Percentiles rank a stretch among this genome's conserved stretches.
Evolutionary conservation across 2,888 invertebrate genomes (phyloP).

Genomic region (Drosophila nr. fundita): DNA sequence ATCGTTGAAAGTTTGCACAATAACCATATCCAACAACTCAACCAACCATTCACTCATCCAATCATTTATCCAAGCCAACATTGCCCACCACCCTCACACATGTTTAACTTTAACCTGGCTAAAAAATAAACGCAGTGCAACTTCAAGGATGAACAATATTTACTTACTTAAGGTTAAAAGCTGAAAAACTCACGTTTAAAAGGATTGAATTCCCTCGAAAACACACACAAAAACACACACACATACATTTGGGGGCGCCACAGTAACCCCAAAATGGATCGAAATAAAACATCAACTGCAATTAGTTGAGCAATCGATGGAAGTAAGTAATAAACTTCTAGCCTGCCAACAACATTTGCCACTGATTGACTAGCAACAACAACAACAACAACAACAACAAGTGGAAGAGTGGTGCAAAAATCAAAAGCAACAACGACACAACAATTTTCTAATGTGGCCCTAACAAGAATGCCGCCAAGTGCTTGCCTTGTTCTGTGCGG

Average conservation of each 20-base stretch:
- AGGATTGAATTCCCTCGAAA: background rate
- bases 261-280: conserved; percentile 26
- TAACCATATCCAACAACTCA: conserved; percentile 2
- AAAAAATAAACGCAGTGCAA: conserved; percentile 5
- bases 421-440: conserved; percentile 36
- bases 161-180: conserved; percentile 34
- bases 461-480: conserved; percentile 17
- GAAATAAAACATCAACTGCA: conserved; percentile 67
- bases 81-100: conserved; percentile 13
- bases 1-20: conserved; percentile 11
- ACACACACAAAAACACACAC: conserved; percentile 3
- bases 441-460: conserved; percentile 37
- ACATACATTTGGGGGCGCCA: background rate
- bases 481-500: conserved; percentile 1
- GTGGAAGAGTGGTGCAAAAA: conserved; percentile 36
- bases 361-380: conserved; percentile 50
- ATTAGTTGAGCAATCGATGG: conserved; percentile 67
- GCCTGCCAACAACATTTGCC: conserved; percentile 59
- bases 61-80: conserved; percentile 9
- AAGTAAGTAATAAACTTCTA: conserved; percentile 64
- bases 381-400: conserved; percentile 19
- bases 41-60: background rate
- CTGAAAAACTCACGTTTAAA: conserved; percentile 23
- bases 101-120: conserved; percentile 17
- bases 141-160: conserved; percentile 23